Conservation (phyloP, 2,113 vertebrate genomes). For the Triplophysa tibetana region DNA sequence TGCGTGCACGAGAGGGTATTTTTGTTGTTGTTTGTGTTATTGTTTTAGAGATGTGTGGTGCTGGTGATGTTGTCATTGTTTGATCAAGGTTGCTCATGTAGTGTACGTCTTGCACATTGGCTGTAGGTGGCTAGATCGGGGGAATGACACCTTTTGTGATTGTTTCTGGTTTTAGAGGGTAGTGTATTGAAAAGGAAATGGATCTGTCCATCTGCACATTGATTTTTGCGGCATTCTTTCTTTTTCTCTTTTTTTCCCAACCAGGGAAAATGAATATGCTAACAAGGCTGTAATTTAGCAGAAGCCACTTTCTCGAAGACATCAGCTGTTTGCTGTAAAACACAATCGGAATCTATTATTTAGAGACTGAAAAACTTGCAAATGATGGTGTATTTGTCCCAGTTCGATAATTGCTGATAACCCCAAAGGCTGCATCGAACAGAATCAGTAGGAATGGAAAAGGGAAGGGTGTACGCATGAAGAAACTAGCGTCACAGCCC, state of each 20-base stretch:
- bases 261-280: conserved; percentile 48
- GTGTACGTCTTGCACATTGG: conserved; percentile 54
- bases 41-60: conserved; percentile 28
- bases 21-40: conserved; percentile 25
- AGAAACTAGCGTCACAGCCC: neutral
- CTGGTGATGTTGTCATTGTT: conserved; percentile 34
- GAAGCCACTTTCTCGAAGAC: conserved; percentile 30
- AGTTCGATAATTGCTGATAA: conserved; percentile 36
- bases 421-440: neutral
- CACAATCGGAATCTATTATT: conserved; percentile 44
- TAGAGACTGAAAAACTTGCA: conserved; percentile 23
- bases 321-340: conserved; percentile 52
- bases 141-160: conserved; percentile 44
- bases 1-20: neutral
- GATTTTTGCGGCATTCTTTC: conserved; percentile 38
- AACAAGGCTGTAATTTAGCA: conserved; percentile 40
- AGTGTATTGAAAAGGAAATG: conserved; percentile 21
- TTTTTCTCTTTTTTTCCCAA: conserved; percentile 3
- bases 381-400: conserved; percentile 31
- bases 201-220: conserved; percentile 52
- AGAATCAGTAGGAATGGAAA: conserved; percentile 18
- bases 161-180: conserved; percentile 29
- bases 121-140: conserved; percentile 47
- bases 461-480: neutral
- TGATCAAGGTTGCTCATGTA: conserved; percentile 49